A percentile compares a stretch with the other conserved stretches of the same genome.
Evolutionary conservation across 2,797 vertebrate genomes (phyloP).

Genomic region (Caiman crocodilus): DNA sequence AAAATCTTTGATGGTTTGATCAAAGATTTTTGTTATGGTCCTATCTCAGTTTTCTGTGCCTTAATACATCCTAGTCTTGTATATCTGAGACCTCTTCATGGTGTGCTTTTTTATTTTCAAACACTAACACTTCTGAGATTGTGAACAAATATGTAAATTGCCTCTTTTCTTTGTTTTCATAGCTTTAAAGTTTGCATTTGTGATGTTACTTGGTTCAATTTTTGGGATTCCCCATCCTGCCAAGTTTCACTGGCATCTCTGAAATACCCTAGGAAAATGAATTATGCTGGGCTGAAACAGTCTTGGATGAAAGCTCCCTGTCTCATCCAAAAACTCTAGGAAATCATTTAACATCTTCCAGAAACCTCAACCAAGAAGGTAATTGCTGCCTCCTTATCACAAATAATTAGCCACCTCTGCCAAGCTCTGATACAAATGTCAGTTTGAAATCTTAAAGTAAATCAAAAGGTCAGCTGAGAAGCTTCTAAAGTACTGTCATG

Average conservation of each 20-base stretch:
- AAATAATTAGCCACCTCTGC: neutral
- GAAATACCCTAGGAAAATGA: neutral
- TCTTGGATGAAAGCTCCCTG: neutral
- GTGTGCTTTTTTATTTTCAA: neutral
- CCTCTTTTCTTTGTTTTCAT: neutral
- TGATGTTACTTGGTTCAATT: neutral
- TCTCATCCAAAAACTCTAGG: neutral
- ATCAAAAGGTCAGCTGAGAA: neutral
- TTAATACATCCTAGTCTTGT: neutral
- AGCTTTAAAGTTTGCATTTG: neutral
- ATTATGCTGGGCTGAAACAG: neutral
- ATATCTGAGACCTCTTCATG: neutral
- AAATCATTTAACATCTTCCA: neutral
- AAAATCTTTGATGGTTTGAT: neutral
- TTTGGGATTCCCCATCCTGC: neutral
- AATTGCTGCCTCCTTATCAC: neutral
- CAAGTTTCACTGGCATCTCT: neutral
- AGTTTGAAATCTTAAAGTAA: neutral
- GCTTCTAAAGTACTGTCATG: neutral
- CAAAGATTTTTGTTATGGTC: neutral
- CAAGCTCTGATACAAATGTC: neutral
- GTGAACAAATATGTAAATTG: neutral
- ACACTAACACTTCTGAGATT: neutral
- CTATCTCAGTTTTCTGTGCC: neutral
- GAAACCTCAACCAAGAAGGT: neutral